Conservation (phyloP, 2,888 invertebrate species). For the Polietes domitor region DNA sequence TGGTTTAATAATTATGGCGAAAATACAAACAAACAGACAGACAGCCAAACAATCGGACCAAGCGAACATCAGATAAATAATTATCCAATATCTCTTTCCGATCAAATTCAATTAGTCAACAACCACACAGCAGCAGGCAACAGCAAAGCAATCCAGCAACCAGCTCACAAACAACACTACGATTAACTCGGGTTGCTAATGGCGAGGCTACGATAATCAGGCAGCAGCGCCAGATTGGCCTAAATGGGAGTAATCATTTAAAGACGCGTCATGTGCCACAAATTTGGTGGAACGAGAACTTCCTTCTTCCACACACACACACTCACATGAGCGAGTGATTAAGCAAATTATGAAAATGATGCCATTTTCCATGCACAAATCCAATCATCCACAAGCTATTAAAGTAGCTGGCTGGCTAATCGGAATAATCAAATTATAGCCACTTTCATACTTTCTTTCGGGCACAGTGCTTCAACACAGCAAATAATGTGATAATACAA, state of each 20-base stretch:
- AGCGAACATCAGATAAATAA: not conserved
- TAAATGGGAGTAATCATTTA: slow-evolving; percentile 1
- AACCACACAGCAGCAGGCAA: not conserved
- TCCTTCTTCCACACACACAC: not conserved
- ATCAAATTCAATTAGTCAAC: slow-evolving; percentile 30
- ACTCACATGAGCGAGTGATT: no score
- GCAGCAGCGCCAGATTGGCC: not conserved
- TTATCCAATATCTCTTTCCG: slow-evolving; percentile 18
- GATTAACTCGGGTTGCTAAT: not conserved
- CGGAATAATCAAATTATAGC: no score
- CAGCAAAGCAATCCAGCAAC: no score
- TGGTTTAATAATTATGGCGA: slow-evolving; percentile 20
- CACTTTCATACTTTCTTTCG: no score
- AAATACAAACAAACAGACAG: not conserved
- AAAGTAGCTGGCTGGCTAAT: no score
- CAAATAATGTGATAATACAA: no score
- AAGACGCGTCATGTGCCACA: not conserved
- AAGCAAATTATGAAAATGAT: no score
- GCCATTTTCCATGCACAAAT: no score
- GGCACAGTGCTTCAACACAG: no score
- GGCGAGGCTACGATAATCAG: not conserved
- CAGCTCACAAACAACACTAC: not conserved
- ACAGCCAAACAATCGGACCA: no score
- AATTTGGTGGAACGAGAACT: not conserved
- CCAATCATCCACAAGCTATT: no score